Evolutionary conservation across 2,113 vertebrate species (phyloP).

Genomic region (Charadrius vociferus): DNA sequence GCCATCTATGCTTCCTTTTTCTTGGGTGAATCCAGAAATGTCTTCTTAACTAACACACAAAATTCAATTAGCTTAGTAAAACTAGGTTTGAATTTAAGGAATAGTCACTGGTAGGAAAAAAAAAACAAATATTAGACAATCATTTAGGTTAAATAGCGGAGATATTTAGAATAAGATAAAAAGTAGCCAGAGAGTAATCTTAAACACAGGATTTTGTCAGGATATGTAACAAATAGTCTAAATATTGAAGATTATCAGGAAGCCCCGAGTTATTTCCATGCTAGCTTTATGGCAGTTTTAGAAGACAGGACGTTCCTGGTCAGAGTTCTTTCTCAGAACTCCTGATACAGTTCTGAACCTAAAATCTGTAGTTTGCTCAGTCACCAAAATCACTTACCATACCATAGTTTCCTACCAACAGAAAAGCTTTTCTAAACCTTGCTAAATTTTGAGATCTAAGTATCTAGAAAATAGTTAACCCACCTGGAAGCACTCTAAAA

Average conservation of each 20-base stretch:
- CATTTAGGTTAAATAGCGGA: background rate
- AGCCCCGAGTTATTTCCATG: background rate
- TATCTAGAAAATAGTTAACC: background rate
- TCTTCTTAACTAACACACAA: background rate
- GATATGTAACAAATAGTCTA: background rate
- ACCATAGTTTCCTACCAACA: background rate
- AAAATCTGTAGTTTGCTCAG: background rate
- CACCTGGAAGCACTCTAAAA: background rate
- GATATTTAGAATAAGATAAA: background rate
- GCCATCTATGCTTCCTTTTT: background rate
- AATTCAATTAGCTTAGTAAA: background rate
- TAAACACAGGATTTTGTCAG: background rate
- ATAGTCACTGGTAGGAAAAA: background rate
- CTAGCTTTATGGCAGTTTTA: background rate
- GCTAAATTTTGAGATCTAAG: background rate
- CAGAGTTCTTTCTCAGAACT: background rate
- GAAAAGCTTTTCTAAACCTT: background rate
- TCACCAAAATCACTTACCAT: background rate
- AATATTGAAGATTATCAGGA: background rate
- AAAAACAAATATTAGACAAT: background rate
- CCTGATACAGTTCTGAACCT: background rate
- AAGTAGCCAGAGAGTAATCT: background rate
- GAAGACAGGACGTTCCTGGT: background rate
- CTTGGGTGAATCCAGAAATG: background rate
- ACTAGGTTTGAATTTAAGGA: background rate